A percentile compares a stretch with the other conserved stretches of the same genome.
phyloP scores from a whole-genome alignment of 1,140 invertebrate genomes.

The Bombus waltoni region DNA sequence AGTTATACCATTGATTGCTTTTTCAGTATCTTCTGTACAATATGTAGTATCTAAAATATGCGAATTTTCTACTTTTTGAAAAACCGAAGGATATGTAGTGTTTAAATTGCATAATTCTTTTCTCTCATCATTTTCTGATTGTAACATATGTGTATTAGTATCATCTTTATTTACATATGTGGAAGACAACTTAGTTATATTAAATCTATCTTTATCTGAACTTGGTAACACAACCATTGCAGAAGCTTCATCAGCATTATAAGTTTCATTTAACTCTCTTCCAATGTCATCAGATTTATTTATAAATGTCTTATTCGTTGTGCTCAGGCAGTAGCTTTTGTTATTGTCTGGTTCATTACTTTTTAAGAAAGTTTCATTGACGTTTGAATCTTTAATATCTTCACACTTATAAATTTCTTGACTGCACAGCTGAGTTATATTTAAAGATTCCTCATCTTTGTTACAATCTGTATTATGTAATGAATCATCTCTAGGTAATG shows the following conservation, averaged over 20 bases:
- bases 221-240: not conserved
- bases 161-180: slow-evolving; percentile 52
- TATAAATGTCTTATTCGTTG: slow-evolving; percentile 49
- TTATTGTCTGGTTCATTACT: slow-evolving; percentile 22
- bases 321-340: not conserved
- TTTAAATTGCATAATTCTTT: slow-evolving; percentile 26
- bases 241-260: not conserved
- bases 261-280: slow-evolving; percentile 47
- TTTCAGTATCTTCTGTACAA: not conserved
- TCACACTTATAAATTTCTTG: not conserved
- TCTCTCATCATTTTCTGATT: not conserved
- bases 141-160: slow-evolving; percentile 10
- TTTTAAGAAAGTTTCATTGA: slow-evolving; percentile 31
- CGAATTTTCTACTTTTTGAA: not conserved
- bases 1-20: not conserved
- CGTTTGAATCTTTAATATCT: not conserved
- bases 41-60: slow-evolving; percentile 9
- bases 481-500: slow-evolving; percentile 40
- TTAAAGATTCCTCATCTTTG: slow-evolving; percentile 23
- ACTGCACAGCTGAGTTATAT: not conserved
- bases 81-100: slow-evolving; percentile 14
- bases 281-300: slow-evolving; percentile 30
- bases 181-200: slow-evolving; percentile 56
- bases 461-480: not conserved
- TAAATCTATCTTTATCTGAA: slow-evolving; percentile 20